phyloP scores from a whole-genome alignment of 2,113 vertebrate genomes.

The Trochalopteron elliotii region DNA sequence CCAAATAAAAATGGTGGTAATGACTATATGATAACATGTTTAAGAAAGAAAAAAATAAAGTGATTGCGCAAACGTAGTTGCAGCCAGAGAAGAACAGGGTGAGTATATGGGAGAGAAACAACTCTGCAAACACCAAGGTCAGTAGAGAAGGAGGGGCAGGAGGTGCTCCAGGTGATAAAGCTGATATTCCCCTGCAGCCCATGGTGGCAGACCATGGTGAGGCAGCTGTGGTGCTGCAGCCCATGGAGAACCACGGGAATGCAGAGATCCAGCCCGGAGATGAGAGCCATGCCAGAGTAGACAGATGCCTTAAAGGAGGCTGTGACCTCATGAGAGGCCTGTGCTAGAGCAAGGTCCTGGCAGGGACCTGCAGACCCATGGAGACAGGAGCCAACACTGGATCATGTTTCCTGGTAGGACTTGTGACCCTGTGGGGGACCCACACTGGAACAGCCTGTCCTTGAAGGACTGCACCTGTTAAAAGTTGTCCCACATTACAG shows the following conservation, averaged over 20 bases:
- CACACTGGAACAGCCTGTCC: background rate
- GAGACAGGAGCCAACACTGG: fast-evolving
- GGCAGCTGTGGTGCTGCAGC: background rate
- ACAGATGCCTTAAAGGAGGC: background rate
- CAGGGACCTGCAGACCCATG: background rate
- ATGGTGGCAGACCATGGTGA: background rate
- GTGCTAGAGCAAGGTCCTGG: background rate
- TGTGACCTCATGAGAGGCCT: background rate
- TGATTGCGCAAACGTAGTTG: background rate
- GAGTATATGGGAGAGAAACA: background rate
- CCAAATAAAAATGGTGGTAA: background rate
- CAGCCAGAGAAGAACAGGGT: fast-evolving
- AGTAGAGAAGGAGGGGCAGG: fast-evolving
- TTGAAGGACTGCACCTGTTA: background rate
- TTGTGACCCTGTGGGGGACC: too few relatives aligned
- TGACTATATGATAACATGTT: background rate
- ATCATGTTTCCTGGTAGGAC: background rate
- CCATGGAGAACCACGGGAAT: fast-evolving
- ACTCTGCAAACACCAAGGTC: background rate
- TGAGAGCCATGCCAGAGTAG: background rate
- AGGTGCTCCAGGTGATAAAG: background rate
- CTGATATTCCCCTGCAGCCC: background rate
- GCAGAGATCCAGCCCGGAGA: fast-evolving
- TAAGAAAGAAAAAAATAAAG: background rate
- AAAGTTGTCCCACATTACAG: background rate